A percentile compares a stretch with the other conserved stretches of the same genome.
These are phyloP conservation scores for Boloria euphrosyne DNA, from an alignment of 2,888 invertebrate genomes.

Conservation along the genomic window DNA sequence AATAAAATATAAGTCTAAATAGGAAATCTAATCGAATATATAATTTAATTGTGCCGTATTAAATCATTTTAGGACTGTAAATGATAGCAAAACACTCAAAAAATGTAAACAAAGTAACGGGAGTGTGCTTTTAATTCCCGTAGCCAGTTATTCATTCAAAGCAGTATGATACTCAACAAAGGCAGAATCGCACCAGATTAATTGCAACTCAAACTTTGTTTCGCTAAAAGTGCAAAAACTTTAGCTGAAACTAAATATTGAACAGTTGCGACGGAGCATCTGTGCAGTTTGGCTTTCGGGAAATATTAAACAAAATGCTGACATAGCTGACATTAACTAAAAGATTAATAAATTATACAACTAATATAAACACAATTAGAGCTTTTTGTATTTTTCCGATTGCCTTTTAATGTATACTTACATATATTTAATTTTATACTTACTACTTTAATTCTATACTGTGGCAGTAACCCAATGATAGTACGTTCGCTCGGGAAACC, in stretches of 20 bases:
- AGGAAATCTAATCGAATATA: too few species aligned
- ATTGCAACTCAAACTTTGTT: constrained; percentile 30
- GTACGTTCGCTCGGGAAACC: too few species aligned
- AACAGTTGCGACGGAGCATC: constrained; percentile 35
- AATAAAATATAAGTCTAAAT: background rate
- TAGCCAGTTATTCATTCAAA: constrained; percentile 8
- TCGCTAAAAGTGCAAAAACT: constrained; percentile 33
- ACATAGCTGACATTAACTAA: constrained; percentile 3
- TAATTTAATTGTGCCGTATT: too few species aligned
- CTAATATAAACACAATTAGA: too few species aligned
- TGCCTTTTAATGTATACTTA: too few species aligned
- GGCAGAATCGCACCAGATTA: constrained; percentile 27
- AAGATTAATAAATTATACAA: constrained; percentile 20
- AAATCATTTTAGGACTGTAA: too few species aligned
- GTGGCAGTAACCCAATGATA: too few species aligned
- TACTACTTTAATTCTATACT: too few species aligned
- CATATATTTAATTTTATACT: too few species aligned
- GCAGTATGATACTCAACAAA: constrained; percentile 23
- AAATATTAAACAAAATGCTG: constrained; percentile 22
- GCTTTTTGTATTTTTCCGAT: too few species aligned
- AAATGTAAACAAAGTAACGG: background rate
- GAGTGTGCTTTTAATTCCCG: background rate
- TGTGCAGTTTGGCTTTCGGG: constrained; percentile 29
- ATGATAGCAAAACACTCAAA: too few species aligned
- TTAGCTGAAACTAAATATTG: constrained; percentile 34